phyloP scores from a whole-genome alignment of 1,140 invertebrate genomes.

The Nasonia giraulti region DNA sequence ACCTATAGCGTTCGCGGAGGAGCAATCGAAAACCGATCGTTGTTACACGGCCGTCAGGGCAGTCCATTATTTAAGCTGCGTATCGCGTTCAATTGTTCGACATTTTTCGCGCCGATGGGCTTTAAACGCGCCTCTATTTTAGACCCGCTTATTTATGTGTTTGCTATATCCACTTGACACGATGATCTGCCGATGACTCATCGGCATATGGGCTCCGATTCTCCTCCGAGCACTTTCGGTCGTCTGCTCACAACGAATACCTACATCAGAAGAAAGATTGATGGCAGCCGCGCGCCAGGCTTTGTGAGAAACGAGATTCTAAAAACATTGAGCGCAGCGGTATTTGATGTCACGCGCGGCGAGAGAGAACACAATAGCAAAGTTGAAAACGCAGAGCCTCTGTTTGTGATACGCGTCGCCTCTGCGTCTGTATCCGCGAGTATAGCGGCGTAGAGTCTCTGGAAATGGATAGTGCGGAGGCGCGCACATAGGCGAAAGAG shows the following conservation, averaged over 20 bases:
- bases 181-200: constrained; percentile 7
- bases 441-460: constrained; percentile 1
- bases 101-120: background rate
- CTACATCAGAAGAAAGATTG: background rate
- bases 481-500: background rate
- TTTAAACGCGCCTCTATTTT: constrained; percentile 31
- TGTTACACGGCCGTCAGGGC: no score
- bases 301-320: background rate
- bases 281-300: background rate
- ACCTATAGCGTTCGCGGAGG: background rate
- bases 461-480: constrained; percentile 21
- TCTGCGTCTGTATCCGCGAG: background rate
- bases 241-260: no score
- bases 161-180: background rate
- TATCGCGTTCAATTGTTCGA: constrained; percentile 22
- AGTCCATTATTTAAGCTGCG: constrained; percentile 19
- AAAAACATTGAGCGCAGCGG: background rate
- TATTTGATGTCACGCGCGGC: background rate
- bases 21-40: constrained; percentile 59
- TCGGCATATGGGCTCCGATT: background rate
- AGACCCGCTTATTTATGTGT: constrained; percentile 28
- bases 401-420: background rate
- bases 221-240: no score
- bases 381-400: constrained; percentile 2
- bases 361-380: constrained; percentile 7